These are phyloP conservation scores for Gastracanthus pulcherrimus DNA, from an alignment of 2,888 invertebrate genomes.

Conservation along the genomic window DNA sequence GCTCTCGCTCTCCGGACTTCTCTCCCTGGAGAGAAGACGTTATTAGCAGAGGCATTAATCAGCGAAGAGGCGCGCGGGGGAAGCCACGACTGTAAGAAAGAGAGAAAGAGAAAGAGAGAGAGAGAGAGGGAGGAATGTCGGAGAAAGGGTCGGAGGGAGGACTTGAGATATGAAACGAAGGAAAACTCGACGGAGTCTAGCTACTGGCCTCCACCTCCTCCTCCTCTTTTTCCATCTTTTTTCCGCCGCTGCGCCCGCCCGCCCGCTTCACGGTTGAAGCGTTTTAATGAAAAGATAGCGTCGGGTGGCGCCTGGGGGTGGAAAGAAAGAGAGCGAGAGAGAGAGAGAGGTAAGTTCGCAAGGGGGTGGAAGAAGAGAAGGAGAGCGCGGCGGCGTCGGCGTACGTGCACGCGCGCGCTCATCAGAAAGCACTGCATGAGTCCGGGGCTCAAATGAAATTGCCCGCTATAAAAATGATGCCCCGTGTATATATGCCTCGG, in stretches of 20 bases:
- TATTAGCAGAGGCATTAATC: slow-evolving; percentile 76
- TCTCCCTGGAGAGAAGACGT: slow-evolving; percentile 73
- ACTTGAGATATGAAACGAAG: slow-evolving; percentile 68
- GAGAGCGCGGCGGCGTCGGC: neutral
- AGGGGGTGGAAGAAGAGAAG: neutral
- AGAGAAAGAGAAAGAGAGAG: slow-evolving; percentile 53
- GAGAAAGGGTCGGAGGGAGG: slow-evolving; percentile 54
- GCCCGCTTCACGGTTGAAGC: slow-evolving; percentile 66
- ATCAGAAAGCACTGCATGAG: slow-evolving; percentile 76
- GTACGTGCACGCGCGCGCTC: slow-evolving; percentile 65
- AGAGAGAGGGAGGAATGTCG: slow-evolving; percentile 35
- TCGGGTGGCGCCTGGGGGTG: slow-evolving; percentile 46
- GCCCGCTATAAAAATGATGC: slow-evolving; percentile 74
- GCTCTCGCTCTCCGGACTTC: slow-evolving; percentile 60
- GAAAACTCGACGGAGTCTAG: slow-evolving; percentile 62
- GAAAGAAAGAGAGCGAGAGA: neutral
- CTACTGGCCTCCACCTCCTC: slow-evolving; percentile 49
- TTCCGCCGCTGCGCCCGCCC: slow-evolving; percentile 35
- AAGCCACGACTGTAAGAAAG: too few species aligned
- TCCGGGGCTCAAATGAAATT: slow-evolving; percentile 76
- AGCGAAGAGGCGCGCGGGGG: slow-evolving; percentile 50
- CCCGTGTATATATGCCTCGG: slow-evolving; percentile 67
- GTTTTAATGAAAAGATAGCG: slow-evolving; percentile 77
- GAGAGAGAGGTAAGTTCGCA: neutral
- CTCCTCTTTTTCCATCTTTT: slow-evolving; percentile 33